Evolutionary conservation across 2,888 invertebrate species (phyloP), one percentile per base, ranked within the genome.

Genomic region (Meganola albula): DNA sequence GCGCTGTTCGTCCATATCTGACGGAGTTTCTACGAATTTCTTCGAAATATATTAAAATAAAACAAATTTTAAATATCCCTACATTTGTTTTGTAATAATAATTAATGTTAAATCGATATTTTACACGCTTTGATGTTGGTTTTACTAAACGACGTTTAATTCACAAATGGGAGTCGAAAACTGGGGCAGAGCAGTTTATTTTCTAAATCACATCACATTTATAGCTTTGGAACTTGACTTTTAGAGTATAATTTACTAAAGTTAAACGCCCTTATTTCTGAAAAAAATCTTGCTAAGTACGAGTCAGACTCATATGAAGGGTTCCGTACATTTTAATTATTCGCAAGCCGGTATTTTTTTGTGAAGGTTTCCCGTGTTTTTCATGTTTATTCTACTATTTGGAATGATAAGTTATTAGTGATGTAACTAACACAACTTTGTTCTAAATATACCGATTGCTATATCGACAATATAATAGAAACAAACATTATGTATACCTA

Each of bases 181-280:
- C 59, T 73, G 51, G 74, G 73, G 53, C 74, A 65, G 45, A 58
- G 63, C 53, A 58, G 65, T 71, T 67, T 70, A 63, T 74, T 70
- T 63, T 58, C 58, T 65, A 58, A 69, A 67, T 65, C 74, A 72
- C 72, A 75, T 60, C 54, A 50, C 35, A n/a, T n/a, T n/a, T n/a
- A n/a, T n/a, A n/a, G n/a, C n/a, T 43, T 38, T 46, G 24, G 48
- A 37, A 35, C 53, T 57, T 48, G 39, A 53, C 53, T 60, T 60
- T 58, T 48, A 57, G 27, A 44, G 35, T 48, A 48, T 58, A 58
- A 62, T 46, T 61, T 58, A 64, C 58, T 47, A 29, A 38, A 37
- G 12, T 39, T 38, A 32, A 34, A 41, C 34, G 27, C 31, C 39
- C 37, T 43, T 45, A 40, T 41, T 44, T 37, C 31, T 37, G 40